Percentiles rank a stretch among this genome's conserved stretches.
Evolutionary conservation across 2,113 vertebrate genomes (phyloP).

Genomic region (Phainopepla nitens): DNA sequence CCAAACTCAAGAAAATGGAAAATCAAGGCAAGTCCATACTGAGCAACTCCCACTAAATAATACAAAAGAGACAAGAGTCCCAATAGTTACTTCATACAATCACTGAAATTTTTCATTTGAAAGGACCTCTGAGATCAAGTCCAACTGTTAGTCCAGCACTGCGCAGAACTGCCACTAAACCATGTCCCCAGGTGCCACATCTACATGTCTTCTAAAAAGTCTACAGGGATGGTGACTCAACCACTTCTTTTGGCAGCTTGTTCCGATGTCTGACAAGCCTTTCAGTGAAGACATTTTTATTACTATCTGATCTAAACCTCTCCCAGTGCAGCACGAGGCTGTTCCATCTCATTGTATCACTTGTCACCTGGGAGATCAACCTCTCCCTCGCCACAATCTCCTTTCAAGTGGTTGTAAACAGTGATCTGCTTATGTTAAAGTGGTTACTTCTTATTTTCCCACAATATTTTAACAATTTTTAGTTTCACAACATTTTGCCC

Average conservation of each 20-base stretch:
- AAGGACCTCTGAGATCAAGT: background rate
- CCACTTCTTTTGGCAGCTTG: background rate
- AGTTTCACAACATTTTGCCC: background rate
- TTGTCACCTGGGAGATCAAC: background rate
- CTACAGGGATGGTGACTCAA: background rate
- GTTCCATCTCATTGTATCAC: rapidly evolving
- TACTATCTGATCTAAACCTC: background rate
- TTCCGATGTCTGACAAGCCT: background rate
- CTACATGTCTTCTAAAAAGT: background rate
- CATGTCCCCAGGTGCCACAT: background rate
- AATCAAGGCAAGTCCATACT: background rate
- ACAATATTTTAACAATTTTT: background rate
- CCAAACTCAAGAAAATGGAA: background rate
- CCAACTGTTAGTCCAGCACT: background rate
- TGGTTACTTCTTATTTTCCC: background rate
- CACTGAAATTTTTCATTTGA: background rate
- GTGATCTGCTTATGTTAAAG: background rate
- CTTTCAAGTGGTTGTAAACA: background rate
- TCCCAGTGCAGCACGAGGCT: background rate
- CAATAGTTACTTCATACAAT: background rate
- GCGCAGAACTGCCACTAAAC: background rate
- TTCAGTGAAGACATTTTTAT: background rate
- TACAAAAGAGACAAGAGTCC: background rate
- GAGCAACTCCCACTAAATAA: background rate
- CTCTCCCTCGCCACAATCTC: rapidly evolving